Evolutionary conservation across 2,113 vertebrate species (phyloP).

Genomic region (Hippolais icterina): DNA sequence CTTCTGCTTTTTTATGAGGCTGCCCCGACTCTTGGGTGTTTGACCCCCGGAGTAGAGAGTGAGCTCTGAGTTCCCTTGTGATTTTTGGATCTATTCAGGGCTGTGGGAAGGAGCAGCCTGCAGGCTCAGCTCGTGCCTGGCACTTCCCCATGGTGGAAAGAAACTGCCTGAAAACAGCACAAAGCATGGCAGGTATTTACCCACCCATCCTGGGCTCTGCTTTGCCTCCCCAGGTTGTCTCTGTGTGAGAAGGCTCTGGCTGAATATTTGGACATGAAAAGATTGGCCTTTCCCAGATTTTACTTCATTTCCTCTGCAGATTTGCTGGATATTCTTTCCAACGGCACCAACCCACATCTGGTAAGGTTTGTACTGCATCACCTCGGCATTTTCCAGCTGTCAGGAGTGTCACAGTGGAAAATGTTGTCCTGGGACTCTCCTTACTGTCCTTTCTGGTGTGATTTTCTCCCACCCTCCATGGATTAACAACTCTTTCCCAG

Average conservation of each 20-base stretch:
- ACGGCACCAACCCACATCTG: constrained; percentile 86
- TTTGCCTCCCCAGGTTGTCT: constrained; percentile 78
- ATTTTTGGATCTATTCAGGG: background rate
- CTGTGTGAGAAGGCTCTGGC: constrained; percentile 94
- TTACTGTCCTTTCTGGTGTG: background rate
- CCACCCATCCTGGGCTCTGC: background rate
- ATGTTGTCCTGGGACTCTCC: background rate
- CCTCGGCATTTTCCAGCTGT: background rate
- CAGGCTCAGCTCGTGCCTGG: background rate
- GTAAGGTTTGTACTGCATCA: constrained; percentile 48
- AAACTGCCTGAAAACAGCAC: background rate
- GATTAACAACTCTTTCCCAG: background rate
- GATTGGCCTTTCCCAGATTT: constrained; percentile 92
- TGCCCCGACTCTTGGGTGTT: background rate
- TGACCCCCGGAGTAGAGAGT: background rate
- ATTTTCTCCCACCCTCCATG: background rate
- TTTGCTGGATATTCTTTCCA: constrained; percentile 93
- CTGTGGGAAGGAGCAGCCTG: background rate
- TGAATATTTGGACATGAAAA: constrained; percentile 93
- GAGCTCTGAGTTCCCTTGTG: background rate
- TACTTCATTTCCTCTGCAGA: constrained; percentile 98
- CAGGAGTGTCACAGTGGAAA: background rate
- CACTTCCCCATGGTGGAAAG: background rate
- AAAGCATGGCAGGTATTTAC: background rate
- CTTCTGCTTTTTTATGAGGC: background rate